Conservation (phyloP, 2,888 invertebrate species). For the Caenorhabditis afra region DNA sequence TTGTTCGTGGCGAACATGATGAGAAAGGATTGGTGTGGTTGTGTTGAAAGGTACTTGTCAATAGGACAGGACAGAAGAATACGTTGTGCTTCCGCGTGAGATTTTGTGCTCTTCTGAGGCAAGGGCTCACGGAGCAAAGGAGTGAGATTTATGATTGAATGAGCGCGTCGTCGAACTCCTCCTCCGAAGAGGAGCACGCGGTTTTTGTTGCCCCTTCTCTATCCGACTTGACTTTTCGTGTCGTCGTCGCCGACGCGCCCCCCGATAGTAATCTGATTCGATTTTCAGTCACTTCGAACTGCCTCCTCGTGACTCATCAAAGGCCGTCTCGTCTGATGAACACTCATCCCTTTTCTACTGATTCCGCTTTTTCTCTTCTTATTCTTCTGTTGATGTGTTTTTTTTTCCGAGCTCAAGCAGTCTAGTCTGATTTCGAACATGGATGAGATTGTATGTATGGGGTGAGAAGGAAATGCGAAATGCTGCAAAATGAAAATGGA, state of each 20-base stretch:
- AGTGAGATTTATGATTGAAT: constrained; percentile 57
- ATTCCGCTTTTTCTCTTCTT: constrained; percentile 20
- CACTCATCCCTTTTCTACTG: constrained; percentile 34
- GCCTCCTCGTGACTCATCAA: constrained; percentile 24
- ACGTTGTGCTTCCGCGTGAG: constrained; percentile 1
- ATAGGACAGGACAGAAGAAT: constrained; percentile 6
- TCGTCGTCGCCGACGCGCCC: not conserved
- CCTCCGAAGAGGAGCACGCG: constrained; percentile 18
- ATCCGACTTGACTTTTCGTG: constrained; percentile 19
- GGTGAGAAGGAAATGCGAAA: constrained; percentile 1
- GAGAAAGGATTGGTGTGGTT: not conserved
- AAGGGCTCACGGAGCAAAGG: constrained; percentile 43
- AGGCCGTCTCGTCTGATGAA: constrained; percentile 23
- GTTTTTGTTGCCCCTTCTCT: constrained; percentile 27
- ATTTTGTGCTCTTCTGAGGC: constrained; percentile 15
- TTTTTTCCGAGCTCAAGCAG: too few species aligned
- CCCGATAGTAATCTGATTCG: constrained; percentile 42
- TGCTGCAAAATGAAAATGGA: constrained; percentile 3
- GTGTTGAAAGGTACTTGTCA: too few species aligned
- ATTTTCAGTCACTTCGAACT: constrained; percentile 38
- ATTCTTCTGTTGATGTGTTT: constrained; percentile 14
- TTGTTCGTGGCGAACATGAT: constrained; percentile 37
- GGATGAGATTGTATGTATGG: not conserved
- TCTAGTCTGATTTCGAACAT: not conserved
- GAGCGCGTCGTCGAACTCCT: constrained; percentile 49